Conservation (phyloP, 2,113 vertebrate genomes). For the Tylochromis polylepis region DNA sequence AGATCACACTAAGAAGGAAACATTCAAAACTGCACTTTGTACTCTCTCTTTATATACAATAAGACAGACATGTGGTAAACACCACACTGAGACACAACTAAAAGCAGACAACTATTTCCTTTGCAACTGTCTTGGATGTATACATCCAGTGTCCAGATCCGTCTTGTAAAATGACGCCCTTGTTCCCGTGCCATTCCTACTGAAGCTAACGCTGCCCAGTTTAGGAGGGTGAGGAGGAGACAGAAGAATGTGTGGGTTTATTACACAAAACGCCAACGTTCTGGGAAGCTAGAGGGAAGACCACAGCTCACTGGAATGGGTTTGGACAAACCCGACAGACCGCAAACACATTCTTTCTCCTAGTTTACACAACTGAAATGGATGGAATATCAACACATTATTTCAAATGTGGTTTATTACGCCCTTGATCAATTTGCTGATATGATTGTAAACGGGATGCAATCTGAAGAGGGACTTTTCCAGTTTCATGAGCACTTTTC, state of each 20-base stretch:
- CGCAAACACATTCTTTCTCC: conserved; percentile 17
- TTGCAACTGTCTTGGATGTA: neutral
- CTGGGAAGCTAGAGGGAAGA: conserved; percentile 41
- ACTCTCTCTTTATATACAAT: neutral
- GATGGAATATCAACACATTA: conserved; percentile 56
- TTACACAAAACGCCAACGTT: conserved; percentile 1
- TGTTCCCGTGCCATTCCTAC: neutral
- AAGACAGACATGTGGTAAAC: conserved; percentile 11
- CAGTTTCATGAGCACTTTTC: neutral
- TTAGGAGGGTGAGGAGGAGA: conserved; percentile 23
- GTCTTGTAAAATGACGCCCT: neutral
- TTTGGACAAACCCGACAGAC: conserved; percentile 18
- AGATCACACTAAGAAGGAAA: neutral
- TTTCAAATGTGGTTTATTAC: conserved; percentile 37
- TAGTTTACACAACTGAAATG: conserved; percentile 2
- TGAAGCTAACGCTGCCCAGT: neutral
- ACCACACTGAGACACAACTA: conserved; percentile 1
- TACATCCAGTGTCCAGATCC: neutral
- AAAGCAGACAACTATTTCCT: conserved; percentile 13
- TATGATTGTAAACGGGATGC: neutral
- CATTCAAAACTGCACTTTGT: neutral
- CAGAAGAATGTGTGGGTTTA: conserved; percentile 41
- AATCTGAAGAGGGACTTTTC: conserved; percentile 44
- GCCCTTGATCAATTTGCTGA: conserved; percentile 23
- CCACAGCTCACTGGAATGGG: conserved; percentile 30